phyloP scores from a whole-genome alignment of 2,888 invertebrate species.

The Punctoribates punctum region DNA sequence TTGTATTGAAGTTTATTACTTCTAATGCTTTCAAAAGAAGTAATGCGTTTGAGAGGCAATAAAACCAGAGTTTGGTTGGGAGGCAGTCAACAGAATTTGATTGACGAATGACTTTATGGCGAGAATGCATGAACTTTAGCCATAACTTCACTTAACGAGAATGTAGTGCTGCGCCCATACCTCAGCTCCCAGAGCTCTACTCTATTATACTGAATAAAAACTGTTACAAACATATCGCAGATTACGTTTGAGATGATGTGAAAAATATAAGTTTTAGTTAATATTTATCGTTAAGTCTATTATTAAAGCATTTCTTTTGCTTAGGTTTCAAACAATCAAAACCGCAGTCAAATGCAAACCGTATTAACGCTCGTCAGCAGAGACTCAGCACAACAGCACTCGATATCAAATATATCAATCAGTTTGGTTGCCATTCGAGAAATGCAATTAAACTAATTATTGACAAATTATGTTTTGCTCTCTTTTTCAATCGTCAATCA shows the following conservation, averaged over 20 bases:
- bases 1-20: constrained; percentile 20
- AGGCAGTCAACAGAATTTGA: constrained; percentile 29
- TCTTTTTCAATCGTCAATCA: constrained; percentile 36
- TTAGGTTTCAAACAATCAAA: constrained; percentile 19
- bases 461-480: constrained; percentile 36
- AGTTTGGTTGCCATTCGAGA: constrained; percentile 23
- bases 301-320: constrained; percentile 14
- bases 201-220: background rate
- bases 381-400: constrained; percentile 7
- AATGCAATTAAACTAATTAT: constrained; percentile 38
- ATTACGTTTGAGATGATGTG: constrained; percentile 16
- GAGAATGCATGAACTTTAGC: constrained; percentile 26
- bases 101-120: constrained; percentile 37
- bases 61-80: constrained; percentile 2
- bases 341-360: constrained; percentile 12
- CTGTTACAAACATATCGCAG: constrained; percentile 1
- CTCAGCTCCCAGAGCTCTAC: background rate
- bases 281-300: constrained; percentile 6
- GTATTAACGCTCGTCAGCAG: constrained; percentile 23
- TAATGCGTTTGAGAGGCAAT: constrained; percentile 17
- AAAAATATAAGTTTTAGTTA: constrained; percentile 27
- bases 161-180: constrained; percentile 29
- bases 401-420: constrained; percentile 35
- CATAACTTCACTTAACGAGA: background rate
- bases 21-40: constrained; percentile 10